These are phyloP conservation scores for Cherax destructor DNA, from an alignment of 1,140 invertebrate species.

Conservation along the genomic window DNA sequence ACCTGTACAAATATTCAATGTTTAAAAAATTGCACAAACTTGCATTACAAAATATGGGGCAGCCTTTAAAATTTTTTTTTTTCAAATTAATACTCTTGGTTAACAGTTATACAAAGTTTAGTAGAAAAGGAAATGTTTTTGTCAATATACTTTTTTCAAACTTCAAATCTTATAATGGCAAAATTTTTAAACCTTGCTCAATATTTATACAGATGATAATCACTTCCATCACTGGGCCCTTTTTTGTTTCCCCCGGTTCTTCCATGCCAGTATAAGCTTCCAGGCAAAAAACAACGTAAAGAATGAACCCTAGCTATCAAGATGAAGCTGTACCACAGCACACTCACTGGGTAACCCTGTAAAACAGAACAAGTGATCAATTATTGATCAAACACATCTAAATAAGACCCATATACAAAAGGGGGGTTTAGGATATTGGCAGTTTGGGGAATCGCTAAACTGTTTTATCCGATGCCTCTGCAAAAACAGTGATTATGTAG, in stretches of 20 bases:
- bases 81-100: background rate
- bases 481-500: too few relatives aligned
- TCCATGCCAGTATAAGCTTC: conserved; percentile 91
- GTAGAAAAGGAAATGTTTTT: background rate
- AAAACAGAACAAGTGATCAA: conserved; percentile 73
- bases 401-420: too few relatives aligned
- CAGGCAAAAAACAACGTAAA: conserved; percentile 93
- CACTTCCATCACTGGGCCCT: conserved; percentile 74
- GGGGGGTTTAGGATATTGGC: too few relatives aligned
- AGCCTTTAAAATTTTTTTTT: too few relatives aligned
- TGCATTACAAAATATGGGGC: too few relatives aligned
- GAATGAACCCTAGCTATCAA: conserved; percentile 90
- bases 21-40: too few relatives aligned
- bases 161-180: background rate
- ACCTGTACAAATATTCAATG: too few relatives aligned
- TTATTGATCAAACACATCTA: too few relatives aligned
- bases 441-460: too few relatives aligned
- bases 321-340: conserved; percentile 96
- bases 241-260: conserved; percentile 80
- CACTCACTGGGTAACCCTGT: conserved; percentile 91
- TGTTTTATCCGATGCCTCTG: too few relatives aligned
- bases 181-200: background rate
- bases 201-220: background rate
- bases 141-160: background rate
- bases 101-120: background rate